A percentile compares a stretch with the other conserved stretches of the same genome.
These are phyloP conservation scores for Leptobrachium ailaonicum DNA, from an alignment of 2,113 vertebrate species.

Conservation along the genomic window DNA sequence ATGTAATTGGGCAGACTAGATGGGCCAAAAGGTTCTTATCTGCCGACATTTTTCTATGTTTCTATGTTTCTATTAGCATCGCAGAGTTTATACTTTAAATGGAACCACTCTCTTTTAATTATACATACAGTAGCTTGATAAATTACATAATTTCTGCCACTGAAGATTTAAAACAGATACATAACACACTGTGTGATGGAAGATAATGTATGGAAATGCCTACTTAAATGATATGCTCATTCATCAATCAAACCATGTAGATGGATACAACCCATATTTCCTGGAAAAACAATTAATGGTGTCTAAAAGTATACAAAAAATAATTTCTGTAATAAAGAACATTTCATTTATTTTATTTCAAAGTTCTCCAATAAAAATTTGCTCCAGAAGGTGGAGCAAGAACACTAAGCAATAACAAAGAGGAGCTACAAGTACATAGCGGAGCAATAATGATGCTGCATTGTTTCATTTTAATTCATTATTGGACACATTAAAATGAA, in stretches of 20 bases:
- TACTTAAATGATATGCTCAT: constrained; percentile 8
- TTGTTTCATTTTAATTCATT: not conserved
- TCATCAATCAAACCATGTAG: not conserved
- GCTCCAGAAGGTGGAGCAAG: constrained; percentile 44
- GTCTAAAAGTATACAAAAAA: not conserved
- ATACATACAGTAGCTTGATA: too few species aligned
- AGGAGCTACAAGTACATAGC: not conserved
- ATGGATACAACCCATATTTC: not conserved
- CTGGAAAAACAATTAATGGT: not conserved
- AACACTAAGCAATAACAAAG: not conserved
- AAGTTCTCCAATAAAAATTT: not conserved
- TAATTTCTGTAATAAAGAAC: not conserved
- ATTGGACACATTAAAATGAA: not conserved
- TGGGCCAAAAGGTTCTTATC: too few species aligned
- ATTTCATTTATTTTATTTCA: too few species aligned
- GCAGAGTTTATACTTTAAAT: too few species aligned
- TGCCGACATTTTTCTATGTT: too few species aligned
- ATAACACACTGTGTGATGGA: not conserved
- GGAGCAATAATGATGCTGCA: not conserved
- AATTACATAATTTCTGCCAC: not conserved
- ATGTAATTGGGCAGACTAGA: too few species aligned
- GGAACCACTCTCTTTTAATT: too few species aligned
- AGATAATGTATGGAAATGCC: not conserved
- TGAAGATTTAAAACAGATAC: not conserved
- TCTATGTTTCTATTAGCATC: too few species aligned